Evolutionary conservation across 2,888 invertebrate genomes (phyloP).

Genomic region (Pogonocherus hispidulus): DNA sequence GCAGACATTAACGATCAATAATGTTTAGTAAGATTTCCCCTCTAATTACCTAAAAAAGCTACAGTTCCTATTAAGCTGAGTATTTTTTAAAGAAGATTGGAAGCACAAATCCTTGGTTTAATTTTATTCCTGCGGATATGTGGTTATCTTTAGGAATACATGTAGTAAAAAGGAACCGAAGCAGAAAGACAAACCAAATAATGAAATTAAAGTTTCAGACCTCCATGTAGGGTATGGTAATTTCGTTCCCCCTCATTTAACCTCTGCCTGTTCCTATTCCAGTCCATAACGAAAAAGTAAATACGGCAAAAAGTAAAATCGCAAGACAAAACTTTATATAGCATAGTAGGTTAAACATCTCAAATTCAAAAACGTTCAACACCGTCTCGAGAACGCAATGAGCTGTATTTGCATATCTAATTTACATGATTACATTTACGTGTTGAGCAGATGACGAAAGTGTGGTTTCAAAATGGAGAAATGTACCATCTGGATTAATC

Average conservation of each 20-base stretch:
- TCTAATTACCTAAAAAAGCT: too few relatives aligned
- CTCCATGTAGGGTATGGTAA: background rate
- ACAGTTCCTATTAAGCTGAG: too few relatives aligned
- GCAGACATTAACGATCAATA: too few relatives aligned
- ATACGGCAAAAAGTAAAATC: conserved; percentile 4
- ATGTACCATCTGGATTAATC: conserved; percentile 56
- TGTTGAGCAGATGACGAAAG: conserved; percentile 62
- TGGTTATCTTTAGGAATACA: background rate
- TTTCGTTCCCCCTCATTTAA: background rate
- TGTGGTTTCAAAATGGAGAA: conserved; percentile 53
- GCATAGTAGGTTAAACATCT: background rate
- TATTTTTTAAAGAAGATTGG: too few relatives aligned
- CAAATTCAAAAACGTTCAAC: conserved; percentile 47
- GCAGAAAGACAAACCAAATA: background rate
- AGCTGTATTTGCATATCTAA: conserved; percentile 62
- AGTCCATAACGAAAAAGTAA: background rate
- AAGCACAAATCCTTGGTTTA: too few relatives aligned
- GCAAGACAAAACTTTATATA: background rate
- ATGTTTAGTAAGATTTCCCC: too few relatives aligned
- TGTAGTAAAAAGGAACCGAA: background rate
- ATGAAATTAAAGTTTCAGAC: background rate
- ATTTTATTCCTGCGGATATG: background rate
- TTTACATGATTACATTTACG: conserved; percentile 65
- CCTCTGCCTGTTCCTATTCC: background rate
- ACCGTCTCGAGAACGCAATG: conserved; percentile 50